Evolutionary conservation across 1,140 invertebrate genomes (phyloP).

Genomic region (Euborellia annulipes): DNA sequence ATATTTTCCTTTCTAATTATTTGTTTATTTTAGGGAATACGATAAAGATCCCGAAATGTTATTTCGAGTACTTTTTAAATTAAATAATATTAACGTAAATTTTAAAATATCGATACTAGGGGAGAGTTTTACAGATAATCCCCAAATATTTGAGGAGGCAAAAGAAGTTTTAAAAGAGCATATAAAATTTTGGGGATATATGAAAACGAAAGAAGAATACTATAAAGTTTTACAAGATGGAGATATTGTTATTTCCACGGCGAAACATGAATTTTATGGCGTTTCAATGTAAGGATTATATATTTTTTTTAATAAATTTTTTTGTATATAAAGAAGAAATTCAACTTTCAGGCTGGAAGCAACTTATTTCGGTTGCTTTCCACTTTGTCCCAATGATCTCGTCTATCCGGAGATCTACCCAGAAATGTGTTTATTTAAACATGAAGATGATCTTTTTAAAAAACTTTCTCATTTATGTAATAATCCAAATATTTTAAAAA

Average conservation of each 20-base stretch:
- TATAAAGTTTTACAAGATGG: conserved; percentile 33
- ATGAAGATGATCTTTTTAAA: conserved; percentile 34
- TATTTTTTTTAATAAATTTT: neutral
- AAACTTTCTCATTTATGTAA: conserved; percentile 32
- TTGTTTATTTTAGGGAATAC: conserved; percentile 41
- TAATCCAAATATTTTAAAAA: conserved; percentile 22
- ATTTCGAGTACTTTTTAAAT: conserved; percentile 35
- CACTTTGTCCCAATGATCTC: conserved; percentile 46
- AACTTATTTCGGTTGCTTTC: conserved; percentile 47
- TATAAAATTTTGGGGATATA: conserved; percentile 44
- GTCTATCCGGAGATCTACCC: conserved; percentile 64
- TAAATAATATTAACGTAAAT: conserved; percentile 35
- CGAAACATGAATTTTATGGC: conserved; percentile 60
- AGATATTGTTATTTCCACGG: conserved; percentile 55
- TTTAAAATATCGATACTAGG: conserved; percentile 49
- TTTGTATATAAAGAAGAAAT: conserved; percentile 8
- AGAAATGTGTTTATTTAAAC: conserved; percentile 39
- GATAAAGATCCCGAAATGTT: conserved; percentile 57
- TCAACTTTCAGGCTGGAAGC: conserved; percentile 42
- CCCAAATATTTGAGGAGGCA: conserved; percentile 35
- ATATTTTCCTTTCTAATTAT: too few relatives aligned
- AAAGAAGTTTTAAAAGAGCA: conserved; percentile 31
- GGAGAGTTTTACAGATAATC: conserved; percentile 38
- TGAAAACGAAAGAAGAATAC: conserved; percentile 38
- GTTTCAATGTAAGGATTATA: conserved; percentile 40